Conservation (phyloP, 2,797 vertebrate genomes). For the Cyclopterus lumpus region DNA sequence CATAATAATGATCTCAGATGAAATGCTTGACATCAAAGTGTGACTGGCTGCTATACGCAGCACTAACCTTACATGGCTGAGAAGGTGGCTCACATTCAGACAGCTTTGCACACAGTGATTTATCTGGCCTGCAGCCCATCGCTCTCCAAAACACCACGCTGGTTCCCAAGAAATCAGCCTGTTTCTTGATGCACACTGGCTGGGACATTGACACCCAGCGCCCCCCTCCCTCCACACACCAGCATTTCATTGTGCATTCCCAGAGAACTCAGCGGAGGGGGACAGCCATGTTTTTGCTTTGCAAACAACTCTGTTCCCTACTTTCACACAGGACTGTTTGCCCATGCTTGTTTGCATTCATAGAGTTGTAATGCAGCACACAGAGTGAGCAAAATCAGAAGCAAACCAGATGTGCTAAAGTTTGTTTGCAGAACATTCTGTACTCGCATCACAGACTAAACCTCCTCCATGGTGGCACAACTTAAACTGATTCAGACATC, state of each 20-base stretch:
- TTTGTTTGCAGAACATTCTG: constrained; percentile 35
- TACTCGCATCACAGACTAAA: constrained; percentile 18
- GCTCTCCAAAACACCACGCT: constrained; percentile 43
- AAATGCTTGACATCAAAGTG: constrained; percentile 24
- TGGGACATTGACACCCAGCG: constrained; percentile 33
- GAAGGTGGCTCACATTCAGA: constrained; percentile 40
- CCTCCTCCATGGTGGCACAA: neutral
- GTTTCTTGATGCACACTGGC: constrained; percentile 43
- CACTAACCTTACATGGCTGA: constrained; percentile 74
- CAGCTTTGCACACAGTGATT: constrained; percentile 72
- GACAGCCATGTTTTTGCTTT: constrained; percentile 35
- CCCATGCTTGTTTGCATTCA: constrained; percentile 19
- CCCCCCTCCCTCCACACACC: constrained; percentile 8
- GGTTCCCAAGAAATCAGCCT: constrained; percentile 48
- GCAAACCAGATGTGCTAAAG: constrained; percentile 51
- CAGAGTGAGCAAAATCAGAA: constrained; percentile 21
- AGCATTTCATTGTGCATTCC: constrained; percentile 43
- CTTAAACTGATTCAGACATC: neutral
- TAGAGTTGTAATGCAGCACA: constrained; percentile 31
- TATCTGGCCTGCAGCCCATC: constrained; percentile 66
- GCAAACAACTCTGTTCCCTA: constrained; percentile 43
- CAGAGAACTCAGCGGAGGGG: constrained; percentile 29
- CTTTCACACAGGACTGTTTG: constrained; percentile 33
- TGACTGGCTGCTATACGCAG: constrained; percentile 29
- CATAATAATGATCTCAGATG: constrained; percentile 10